Percentiles rank a stretch among this genome's conserved stretches.
These are phyloP conservation scores for Hydropsyche tenuis DNA, from an alignment of 1,140 invertebrate species.

Conservation along the genomic window DNA sequence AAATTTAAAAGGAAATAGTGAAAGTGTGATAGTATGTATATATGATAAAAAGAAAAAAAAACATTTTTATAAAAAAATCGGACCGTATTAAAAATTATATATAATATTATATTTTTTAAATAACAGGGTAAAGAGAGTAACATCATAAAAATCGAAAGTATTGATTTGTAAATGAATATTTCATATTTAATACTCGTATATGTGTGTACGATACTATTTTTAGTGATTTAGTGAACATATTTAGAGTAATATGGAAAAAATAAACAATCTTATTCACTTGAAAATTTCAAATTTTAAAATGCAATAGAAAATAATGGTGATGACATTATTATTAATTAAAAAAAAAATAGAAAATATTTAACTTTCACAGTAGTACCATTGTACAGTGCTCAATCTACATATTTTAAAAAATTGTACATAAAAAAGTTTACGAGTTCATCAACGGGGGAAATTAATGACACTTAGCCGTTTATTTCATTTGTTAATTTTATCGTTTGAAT, in stretches of 20 bases:
- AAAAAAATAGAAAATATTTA: neutral
- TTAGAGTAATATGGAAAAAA: no score
- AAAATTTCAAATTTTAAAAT: neutral
- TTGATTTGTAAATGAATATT: slow-evolving; percentile 26
- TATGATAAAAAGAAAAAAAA: neutral
- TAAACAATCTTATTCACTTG: neutral
- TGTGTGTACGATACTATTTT: slow-evolving; percentile 16
- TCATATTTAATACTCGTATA: slow-evolving; percentile 8
- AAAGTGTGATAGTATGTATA: slow-evolving; percentile 15
- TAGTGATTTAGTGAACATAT: neutral
- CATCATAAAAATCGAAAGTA: slow-evolving; percentile 13
- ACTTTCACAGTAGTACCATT: slow-evolving; percentile 15
- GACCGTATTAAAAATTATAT: slow-evolving; percentile 3
- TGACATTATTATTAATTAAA: neutral
- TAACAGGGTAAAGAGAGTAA: slow-evolving; percentile 35
- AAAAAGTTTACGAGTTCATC: slow-evolving; percentile 11
- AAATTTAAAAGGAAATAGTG: slow-evolving; percentile 23
- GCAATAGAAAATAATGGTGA: slow-evolving; percentile 14
- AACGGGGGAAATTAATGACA: slow-evolving; percentile 48
- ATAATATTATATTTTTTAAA: slow-evolving; percentile 32
- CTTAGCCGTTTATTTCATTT: slow-evolving; percentile 35
- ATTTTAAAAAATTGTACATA: slow-evolving; percentile 42
- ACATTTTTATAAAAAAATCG: slow-evolving; percentile 19
- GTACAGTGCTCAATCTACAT: slow-evolving; percentile 44
- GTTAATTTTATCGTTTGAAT: neutral